Evolutionary conservation across 2,113 vertebrate genomes (phyloP).

Genomic region (Sporophila hypoxantha): DNA sequence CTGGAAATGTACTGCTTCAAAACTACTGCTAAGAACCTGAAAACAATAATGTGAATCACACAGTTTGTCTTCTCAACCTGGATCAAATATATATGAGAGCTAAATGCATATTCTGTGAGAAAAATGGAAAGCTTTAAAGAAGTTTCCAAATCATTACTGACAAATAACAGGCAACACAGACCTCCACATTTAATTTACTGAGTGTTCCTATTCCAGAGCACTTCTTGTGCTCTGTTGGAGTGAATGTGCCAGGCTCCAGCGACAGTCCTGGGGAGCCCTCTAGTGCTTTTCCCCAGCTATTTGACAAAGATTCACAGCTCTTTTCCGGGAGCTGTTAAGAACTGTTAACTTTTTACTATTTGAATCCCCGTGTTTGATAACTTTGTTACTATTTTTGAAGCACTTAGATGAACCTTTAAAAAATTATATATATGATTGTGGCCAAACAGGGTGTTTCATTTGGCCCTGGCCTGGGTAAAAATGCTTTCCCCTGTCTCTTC

Average conservation of each 20-base stretch:
- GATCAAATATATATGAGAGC: accelerated
- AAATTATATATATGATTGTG: not conserved
- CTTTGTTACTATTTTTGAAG: not conserved
- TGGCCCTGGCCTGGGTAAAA: not conserved
- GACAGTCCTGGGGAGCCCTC: slow-evolving; percentile 45
- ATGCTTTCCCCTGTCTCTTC: not conserved
- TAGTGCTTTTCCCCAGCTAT: slow-evolving; percentile 29
- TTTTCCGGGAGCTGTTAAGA: not conserved
- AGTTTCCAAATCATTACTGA: not conserved
- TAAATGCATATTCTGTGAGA: not conserved
- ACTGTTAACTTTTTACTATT: not conserved
- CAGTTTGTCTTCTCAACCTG: not conserved
- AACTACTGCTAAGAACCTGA: not conserved
- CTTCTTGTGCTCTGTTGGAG: accelerated
- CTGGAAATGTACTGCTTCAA: not conserved
- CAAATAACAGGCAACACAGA: not conserved
- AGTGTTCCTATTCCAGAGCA: not conserved
- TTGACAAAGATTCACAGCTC: not conserved
- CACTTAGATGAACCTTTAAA: not conserved
- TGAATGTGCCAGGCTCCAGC: not conserved
- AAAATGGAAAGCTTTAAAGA: not conserved
- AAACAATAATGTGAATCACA: not conserved
- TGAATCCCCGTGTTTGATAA: not conserved
- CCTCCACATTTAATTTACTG: not conserved
- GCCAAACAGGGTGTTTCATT: not conserved